phyloP scores from a whole-genome alignment of 2,797 vertebrate species.

The Hypotaenidia philippensis region DNA sequence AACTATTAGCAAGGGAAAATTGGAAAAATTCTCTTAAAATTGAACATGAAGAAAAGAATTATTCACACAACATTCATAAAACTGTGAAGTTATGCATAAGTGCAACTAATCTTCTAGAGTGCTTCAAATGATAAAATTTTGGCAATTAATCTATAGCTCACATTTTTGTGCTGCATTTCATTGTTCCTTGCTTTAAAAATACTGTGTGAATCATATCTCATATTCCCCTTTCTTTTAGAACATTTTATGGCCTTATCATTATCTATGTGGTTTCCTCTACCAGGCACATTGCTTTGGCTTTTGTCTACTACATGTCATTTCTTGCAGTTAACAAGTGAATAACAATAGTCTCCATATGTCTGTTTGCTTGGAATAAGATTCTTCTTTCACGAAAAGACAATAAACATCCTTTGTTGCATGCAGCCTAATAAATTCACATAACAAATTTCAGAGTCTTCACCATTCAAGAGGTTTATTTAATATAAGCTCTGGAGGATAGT shows the following conservation, averaged over 20 bases:
- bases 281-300: not conserved
- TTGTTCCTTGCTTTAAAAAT: slow-evolving; percentile 1
- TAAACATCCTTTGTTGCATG: not conserved
- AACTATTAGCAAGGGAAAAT: not conserved
- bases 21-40: slow-evolving; percentile 17
- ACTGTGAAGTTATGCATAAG: not conserved
- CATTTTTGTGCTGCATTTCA: not conserved
- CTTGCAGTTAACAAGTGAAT: slow-evolving; percentile 2
- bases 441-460: not conserved
- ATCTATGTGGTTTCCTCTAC: not conserved
- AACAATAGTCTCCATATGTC: not conserved
- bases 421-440: not conserved
- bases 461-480: not conserved
- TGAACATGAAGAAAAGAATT: not conserved
- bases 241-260: not conserved
- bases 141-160: not conserved
- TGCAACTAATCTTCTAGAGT: not conserved
- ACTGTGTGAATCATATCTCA: not conserved
- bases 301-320: not conserved
- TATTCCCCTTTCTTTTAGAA: not conserved
- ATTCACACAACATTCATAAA: not conserved
- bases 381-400: not conserved
- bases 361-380: not conserved
- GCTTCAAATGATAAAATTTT: not conserved
- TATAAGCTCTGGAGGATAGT: not conserved